These are phyloP conservation scores for Phylloscopus trochiloides DNA, from an alignment of 2,113 vertebrate species.

Conservation along the genomic window DNA sequence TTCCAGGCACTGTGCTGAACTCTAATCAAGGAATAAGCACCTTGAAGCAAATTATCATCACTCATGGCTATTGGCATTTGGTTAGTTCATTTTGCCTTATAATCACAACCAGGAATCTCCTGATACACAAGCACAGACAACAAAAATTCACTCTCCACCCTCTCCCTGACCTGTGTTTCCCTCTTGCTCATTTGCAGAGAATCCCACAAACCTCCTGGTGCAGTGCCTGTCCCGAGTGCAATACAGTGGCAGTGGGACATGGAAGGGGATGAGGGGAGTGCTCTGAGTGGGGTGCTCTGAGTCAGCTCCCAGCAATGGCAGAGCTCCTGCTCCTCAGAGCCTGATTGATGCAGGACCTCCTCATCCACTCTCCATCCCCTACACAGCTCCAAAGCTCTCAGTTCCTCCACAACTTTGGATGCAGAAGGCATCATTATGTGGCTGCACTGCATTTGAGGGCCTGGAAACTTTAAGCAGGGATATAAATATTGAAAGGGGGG, in stretches of 20 bases:
- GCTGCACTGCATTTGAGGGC: not conserved
- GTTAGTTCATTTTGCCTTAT: not conserved
- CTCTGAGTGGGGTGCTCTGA: not conserved
- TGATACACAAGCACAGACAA: not conserved
- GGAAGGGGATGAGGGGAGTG: not conserved
- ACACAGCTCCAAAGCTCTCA: not conserved
- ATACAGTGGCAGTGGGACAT: not conserved
- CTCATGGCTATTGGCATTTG: not conserved
- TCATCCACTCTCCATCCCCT: not conserved
- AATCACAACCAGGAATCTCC: not conserved
- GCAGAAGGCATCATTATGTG: not conserved
- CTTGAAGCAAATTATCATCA: not conserved
- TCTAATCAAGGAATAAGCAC: not conserved
- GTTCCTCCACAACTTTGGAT: not conserved
- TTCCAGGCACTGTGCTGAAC: not conserved
- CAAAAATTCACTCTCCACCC: not conserved
- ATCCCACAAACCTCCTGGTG: not conserved
- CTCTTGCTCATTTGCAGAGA: not conserved
- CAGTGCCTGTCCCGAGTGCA: not conserved
- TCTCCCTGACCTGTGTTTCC: not conserved
- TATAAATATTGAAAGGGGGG: not conserved
- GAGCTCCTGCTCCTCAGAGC: not conserved
- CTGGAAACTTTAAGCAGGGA: not conserved
- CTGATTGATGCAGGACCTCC: rapidly evolving
- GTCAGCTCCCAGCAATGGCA: not conserved